Percentiles rank a stretch among this genome's conserved stretches.
phyloP scores from a whole-genome alignment of 2,888 invertebrate genomes.

The Ormyrus labotus region DNA sequence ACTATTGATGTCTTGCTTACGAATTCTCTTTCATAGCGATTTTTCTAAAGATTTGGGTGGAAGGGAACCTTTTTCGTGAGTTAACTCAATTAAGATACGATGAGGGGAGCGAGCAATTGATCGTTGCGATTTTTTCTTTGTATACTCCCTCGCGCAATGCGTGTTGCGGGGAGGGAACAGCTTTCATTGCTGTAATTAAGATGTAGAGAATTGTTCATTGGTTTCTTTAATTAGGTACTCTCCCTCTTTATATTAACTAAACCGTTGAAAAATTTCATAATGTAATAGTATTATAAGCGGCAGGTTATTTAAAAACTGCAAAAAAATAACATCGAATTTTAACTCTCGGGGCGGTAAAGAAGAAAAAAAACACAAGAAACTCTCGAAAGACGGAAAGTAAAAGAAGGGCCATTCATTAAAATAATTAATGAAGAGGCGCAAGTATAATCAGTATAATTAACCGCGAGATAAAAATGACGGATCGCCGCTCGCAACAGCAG shows the following conservation, averaged over 20 bases:
- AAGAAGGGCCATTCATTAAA: constrained; percentile 50
- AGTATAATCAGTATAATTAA: constrained; percentile 57
- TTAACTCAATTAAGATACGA: constrained; percentile 51
- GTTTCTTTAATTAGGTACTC: not conserved
- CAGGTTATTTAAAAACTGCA: too few species aligned
- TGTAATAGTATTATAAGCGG: too few species aligned
- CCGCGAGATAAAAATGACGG: constrained; percentile 73
- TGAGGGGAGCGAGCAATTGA: constrained; percentile 1
- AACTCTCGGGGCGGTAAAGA: not conserved
- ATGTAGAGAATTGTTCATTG: constrained; percentile 14
- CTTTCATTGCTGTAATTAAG: constrained; percentile 25
- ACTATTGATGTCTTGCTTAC: constrained; percentile 74
- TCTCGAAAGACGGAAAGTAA: not conserved
- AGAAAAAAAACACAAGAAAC: not conserved
- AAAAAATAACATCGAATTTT: too few species aligned
- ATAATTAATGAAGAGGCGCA: constrained; percentile 57
- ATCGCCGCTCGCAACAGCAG: constrained; percentile 58
- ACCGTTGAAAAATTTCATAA: too few species aligned
- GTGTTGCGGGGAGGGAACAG: not conserved
- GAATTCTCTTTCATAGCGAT: constrained; percentile 44
- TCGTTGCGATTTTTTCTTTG: constrained; percentile 41
- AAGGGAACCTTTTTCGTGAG: constrained; percentile 40
- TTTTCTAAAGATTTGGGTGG: constrained; percentile 27
- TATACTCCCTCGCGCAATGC: not conserved
- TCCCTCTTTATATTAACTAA: too few species aligned